Evolutionary conservation across 2,113 vertebrate genomes (phyloP), one percentile per base, ranked within the genome.

Genomic region (Rousettus leschenaultii): DNA sequence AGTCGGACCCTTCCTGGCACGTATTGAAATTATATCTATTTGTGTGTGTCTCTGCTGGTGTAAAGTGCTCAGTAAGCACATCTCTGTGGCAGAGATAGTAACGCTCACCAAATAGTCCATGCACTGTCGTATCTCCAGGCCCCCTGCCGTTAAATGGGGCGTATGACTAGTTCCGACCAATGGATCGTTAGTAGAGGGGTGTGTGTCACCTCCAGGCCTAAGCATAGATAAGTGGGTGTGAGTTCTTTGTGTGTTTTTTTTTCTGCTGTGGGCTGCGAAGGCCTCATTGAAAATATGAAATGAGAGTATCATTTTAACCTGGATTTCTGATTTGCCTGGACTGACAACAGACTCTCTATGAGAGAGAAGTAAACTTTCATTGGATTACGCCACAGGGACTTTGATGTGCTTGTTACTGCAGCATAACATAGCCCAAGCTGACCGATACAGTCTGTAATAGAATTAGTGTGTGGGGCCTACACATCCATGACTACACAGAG

Each of bases 1-100:
- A 35, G 22, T 43, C 6, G 18, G 83, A 40, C 38, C 33, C 40
- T 35, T 48, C 30, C 70, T 21, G 79, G 61, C 68, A 38, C 1
- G 0, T 9, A 2, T 6, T 0, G 5, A 55, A 18, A 1, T 16
- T 38, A 38, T 35, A n/a, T 4, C 40, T 28, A 0, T 30, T 43
- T 22, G 45, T 12, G 13, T 38, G 65, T 24, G 33, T 73, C 15
- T 33, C 43, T 1, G 5, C 55, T 18, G 70, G 13, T 43, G 14
- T 16, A 74, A 74, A 48, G 26, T 74, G 71, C 28, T 74, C 26
- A 45, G 19, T 30, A 45, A 45, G 48, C 71, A 74, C 30, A 26
- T 45, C 40, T 28, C 40, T 43, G 63, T 38, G 40, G 53, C 38
- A 55, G 79, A 85, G 89, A 33, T 6, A 26, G 38, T 9, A 6